Evolutionary conservation across 2,888 invertebrate species (phyloP).

Genomic region (Tenodera sinensis): DNA sequence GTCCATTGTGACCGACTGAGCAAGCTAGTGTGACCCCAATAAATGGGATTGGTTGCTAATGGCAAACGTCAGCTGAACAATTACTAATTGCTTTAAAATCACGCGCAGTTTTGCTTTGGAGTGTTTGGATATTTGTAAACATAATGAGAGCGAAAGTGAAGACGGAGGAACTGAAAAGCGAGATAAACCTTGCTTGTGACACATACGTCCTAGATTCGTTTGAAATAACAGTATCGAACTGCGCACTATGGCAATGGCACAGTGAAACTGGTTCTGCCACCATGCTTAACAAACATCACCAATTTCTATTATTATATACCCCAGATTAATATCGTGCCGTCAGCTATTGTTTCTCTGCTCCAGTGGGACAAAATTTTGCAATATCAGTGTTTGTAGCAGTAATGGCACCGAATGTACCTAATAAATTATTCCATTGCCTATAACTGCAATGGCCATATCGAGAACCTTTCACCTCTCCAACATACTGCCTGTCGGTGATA

Average conservation of each 20-base stretch:
- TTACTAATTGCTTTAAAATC: background rate
- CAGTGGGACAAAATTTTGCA: too few relatives aligned
- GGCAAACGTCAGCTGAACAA: background rate
- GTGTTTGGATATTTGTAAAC: background rate
- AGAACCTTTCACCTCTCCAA: too few relatives aligned
- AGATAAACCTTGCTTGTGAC: background rate
- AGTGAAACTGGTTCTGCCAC: background rate
- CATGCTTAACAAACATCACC: too few relatives aligned
- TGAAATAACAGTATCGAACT: background rate
- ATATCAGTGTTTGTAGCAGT: too few relatives aligned
- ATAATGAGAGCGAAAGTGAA: background rate
- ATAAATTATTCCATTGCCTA: too few relatives aligned
- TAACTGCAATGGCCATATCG: too few relatives aligned
- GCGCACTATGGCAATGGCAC: background rate
- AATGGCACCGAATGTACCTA: too few relatives aligned
- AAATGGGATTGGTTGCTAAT: background rate
- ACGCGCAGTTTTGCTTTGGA: background rate
- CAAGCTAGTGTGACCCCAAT: background rate
- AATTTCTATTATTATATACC: too few relatives aligned
- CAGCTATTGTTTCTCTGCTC: too few relatives aligned
- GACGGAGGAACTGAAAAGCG: background rate
- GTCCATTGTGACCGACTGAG: background rate
- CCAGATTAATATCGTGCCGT: too few relatives aligned
- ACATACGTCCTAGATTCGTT: background rate
- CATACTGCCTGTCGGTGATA: too few relatives aligned